Conservation (phyloP, 2,113 vertebrate genomes). For the Mobula hypostoma region DNA sequence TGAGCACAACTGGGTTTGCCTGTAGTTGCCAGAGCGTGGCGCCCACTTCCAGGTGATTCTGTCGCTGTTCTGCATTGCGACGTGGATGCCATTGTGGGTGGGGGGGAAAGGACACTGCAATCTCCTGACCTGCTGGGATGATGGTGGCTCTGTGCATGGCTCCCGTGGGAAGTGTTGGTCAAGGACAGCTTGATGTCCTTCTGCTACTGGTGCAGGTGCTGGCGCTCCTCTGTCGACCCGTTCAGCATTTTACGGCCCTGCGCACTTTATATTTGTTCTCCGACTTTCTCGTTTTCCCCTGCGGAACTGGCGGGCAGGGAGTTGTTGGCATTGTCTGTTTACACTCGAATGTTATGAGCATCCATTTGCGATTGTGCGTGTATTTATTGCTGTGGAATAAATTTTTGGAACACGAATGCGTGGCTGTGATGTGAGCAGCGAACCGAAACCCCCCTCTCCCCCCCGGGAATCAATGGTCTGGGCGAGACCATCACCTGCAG, state of each 20-base stretch:
- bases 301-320: background rate
- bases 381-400: conserved; percentile 34
- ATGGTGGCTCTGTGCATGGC: background rate
- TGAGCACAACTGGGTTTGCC: background rate
- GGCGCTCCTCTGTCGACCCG: background rate
- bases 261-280: background rate
- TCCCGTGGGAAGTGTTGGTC: background rate
- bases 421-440: background rate
- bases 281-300: too few relatives aligned
- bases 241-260: background rate
- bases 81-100: background rate
- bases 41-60: background rate
- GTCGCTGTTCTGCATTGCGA: background rate
- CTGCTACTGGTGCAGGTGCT: background rate
- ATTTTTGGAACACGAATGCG: background rate
- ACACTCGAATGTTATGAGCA: background rate
- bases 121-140: background rate
- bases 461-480: background rate
- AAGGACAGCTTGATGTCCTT: too few relatives aligned
- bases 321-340: background rate
- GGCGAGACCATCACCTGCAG: background rate
- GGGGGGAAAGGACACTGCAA: background rate
- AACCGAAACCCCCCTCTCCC: too few relatives aligned
- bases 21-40: background rate
- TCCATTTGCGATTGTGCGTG: background rate